A percentile compares a stretch with the other conserved stretches of the same genome.
phyloP scores from a whole-genome alignment of 1,140 invertebrate genomes.

The Brachionus sp. region DNA sequence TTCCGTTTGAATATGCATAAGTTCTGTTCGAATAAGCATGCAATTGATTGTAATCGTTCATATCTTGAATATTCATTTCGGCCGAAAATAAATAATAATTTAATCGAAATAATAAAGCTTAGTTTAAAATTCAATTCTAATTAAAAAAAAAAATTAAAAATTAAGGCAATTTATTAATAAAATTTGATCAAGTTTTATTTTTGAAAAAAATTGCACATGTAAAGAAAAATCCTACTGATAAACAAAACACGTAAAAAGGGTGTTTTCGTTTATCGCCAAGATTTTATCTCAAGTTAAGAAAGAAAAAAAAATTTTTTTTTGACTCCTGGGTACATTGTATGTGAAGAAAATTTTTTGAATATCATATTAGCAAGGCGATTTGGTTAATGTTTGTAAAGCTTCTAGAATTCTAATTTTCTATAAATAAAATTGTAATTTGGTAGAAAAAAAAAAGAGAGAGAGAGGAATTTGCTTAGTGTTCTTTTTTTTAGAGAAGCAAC shows the following conservation, averaged over 20 bases:
- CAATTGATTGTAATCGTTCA: neutral
- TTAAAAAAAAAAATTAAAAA: neutral
- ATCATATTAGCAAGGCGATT: neutral
- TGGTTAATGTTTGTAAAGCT: neutral
- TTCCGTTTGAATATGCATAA: slow-evolving; percentile 11
- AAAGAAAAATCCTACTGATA: slow-evolving; percentile 8
- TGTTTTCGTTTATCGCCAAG: slow-evolving; percentile 9
- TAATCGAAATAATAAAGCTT: neutral
- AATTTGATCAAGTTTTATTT: neutral
- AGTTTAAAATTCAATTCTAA: neutral
- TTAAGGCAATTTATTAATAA: neutral
- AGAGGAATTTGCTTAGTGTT: neutral
- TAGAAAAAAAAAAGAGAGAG: neutral
- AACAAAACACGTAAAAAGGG: slow-evolving; percentile 22
- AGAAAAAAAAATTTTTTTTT: neutral
- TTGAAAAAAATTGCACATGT: slow-evolving; percentile 18
- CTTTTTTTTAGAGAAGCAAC: slow-evolving; percentile 5
- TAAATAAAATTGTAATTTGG: slow-evolving; percentile 1
- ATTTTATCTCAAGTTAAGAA: slow-evolving; percentile 5
- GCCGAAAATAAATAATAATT: neutral
- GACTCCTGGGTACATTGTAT: neutral
- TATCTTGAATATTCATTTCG: neutral
- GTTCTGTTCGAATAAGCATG: neutral
- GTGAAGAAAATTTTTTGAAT: neutral
- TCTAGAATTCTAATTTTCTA: neutral